Conservation (phyloP, 2,888 invertebrate genomes). For the Pachycephus smyrnensis region DNA sequence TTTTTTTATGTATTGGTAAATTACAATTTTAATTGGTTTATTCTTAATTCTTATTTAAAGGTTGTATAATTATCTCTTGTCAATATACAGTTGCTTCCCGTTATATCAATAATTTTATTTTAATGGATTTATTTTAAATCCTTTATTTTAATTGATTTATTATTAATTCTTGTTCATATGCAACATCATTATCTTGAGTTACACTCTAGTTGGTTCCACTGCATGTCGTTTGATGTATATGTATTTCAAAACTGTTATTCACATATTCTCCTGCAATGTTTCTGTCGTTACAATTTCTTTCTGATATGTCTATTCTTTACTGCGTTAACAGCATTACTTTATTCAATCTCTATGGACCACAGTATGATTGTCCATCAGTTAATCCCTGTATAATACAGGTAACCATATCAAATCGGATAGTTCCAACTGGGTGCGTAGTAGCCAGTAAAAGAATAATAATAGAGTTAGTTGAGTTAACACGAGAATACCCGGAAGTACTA, state of each 20-base stretch:
- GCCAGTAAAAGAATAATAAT: not conserved
- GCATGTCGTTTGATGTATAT: not conserved
- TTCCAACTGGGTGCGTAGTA: not conserved
- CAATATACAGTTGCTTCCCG: not conserved
- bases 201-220: not conserved
- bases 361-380: not conserved
- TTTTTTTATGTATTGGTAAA: not conserved
- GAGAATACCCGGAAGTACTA: not conserved
- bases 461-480: not conserved
- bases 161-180: not conserved
- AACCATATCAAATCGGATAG: not conserved
- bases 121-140: not conserved
- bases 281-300: not conserved
- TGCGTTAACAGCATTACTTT: not conserved
- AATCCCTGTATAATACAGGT: not conserved
- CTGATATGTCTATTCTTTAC: not conserved
- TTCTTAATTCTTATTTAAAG: not conserved
- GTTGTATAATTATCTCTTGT: not conserved
- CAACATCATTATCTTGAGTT: not conserved
- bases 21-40: not conserved
- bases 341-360: not conserved
- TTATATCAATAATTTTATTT: not conserved
- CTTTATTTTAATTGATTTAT: not conserved
- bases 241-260: not conserved
- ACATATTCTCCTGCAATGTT: not conserved